Base-by-base conservation (phyloP, 1,140 invertebrate genomes). In the Ditylenchus dipsaci region DNA sequence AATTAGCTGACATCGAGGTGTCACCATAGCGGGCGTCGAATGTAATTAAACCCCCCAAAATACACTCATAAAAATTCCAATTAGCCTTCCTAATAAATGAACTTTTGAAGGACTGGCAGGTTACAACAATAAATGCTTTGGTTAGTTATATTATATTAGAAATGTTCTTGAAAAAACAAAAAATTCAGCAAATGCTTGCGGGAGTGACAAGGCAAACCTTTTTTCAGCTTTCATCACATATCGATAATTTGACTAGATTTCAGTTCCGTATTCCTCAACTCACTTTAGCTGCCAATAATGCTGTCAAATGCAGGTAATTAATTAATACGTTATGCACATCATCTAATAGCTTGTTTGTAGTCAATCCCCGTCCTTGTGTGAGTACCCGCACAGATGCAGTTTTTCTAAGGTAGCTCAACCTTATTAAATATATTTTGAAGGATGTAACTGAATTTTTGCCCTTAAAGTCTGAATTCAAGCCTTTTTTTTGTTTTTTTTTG, bases 171-270 rank as follows among this genome's bases (percentile, higher is more conserved):
- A 61, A 9, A 21, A 13, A 30, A 9, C 33, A 19, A 71, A 13
- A 65, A 29, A 56, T 72, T 53, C 42, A 68, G 72, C 68, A 21
- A 74, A 74, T 30, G 53, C 64, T 13, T 75, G 64, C 42, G 49
- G 49, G 15, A 53, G 49, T 17, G 49, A 53, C 49, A 53, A 53
- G 15, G 33, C 33, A 38, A 5, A 11, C 11, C 11, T 38, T 38
- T 38, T 38, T 38, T 38, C 11, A 5, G 33, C 11, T 11, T 38
- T 38, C 33, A 5, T 5, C 11, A 59, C 63, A 19, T 65, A 63
- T 26, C 59, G 49, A 47, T 11, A 27, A 13, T 58, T 26, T 42
- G 59, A 27, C 42, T 42, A 27, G 59, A 47, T 45, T 63, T 67
- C 26, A 63, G 42, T 61, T 23, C 56, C 53, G 61, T 38, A 3